Conservation (phyloP, 2,797 vertebrate species). For the Xiphorhynchus erythropygius region DNA sequence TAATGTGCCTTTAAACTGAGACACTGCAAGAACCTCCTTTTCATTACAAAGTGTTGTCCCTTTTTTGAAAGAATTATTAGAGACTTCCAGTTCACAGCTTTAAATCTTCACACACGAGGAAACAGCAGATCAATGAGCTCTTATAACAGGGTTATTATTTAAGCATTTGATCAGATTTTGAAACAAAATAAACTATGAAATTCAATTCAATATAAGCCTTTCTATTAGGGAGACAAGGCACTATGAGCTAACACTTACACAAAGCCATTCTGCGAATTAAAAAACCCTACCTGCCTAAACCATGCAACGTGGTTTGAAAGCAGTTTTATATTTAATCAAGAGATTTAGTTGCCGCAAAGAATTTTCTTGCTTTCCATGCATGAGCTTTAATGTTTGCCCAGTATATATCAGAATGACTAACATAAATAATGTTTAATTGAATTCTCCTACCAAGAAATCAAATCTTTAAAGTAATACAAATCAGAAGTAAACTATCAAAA, state of each 20-base stretch:
- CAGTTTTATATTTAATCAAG: neutral
- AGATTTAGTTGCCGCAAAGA: neutral
- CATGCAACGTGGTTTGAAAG: neutral
- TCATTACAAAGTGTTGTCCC: neutral
- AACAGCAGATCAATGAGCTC: neutral
- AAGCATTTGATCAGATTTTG: neutral
- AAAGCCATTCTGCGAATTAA: neutral
- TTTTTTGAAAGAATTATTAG: neutral
- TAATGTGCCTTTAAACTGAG: neutral
- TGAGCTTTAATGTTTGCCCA: neutral
- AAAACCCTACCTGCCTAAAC: neutral
- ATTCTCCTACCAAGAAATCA: neutral
- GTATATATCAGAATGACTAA: neutral
- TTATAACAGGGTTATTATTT: neutral
- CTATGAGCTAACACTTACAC: neutral
- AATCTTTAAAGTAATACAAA: neutral
- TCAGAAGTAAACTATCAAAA: neutral
- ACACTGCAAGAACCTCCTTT: neutral
- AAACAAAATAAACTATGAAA: neutral
- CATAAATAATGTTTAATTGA: neutral
- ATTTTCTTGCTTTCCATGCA: neutral
- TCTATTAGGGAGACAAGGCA: neutral
- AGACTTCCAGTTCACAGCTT: neutral
- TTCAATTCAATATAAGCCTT: neutral
- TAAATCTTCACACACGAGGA: neutral